A percentile compares a stretch with the other conserved stretches of the same genome.
phyloP scores from a whole-genome alignment of 2,888 invertebrate species.

The Aricia artaxerxes region DNA sequence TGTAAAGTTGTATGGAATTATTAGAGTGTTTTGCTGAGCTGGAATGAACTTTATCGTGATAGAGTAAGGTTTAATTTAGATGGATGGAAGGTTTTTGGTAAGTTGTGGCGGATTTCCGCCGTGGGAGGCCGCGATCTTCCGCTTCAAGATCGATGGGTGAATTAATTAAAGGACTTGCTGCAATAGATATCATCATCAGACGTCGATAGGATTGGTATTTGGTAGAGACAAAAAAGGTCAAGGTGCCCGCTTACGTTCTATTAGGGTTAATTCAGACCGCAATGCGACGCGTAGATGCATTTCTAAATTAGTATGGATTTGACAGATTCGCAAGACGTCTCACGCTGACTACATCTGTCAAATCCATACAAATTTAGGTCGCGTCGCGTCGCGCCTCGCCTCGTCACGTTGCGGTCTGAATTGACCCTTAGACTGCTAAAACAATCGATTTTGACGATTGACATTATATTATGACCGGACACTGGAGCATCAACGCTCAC shows the following conservation, averaged over 20 bases:
- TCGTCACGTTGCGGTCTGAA: too few species aligned
- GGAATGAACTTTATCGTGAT: constrained; percentile 28
- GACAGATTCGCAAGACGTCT: too few species aligned
- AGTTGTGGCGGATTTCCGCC: constrained; percentile 41
- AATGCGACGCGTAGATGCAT: too few species aligned
- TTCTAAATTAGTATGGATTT: too few species aligned
- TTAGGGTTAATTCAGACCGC: not conserved
- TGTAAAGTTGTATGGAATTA: constrained; percentile 42
- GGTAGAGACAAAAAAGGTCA: not conserved
- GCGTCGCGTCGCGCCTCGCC: too few species aligned
- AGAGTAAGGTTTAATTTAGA: constrained; percentile 34
- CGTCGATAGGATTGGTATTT: not conserved
- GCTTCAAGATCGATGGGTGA: constrained; percentile 24
- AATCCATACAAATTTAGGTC: too few species aligned
- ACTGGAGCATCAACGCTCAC: too few species aligned
- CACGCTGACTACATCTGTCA: too few species aligned
- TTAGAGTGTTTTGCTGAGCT: constrained; percentile 1
- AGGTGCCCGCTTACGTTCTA: not conserved
- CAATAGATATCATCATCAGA: not conserved
- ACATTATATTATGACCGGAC: too few species aligned
- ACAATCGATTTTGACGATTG: too few species aligned
- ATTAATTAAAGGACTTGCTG: constrained; percentile 1
- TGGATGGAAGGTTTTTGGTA: constrained; percentile 31
- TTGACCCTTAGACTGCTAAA: too few species aligned
- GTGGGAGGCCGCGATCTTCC: constrained; percentile 40